phyloP scores from a whole-genome alignment of 2,113 vertebrate species.

The Megalops atlanticus region DNA sequence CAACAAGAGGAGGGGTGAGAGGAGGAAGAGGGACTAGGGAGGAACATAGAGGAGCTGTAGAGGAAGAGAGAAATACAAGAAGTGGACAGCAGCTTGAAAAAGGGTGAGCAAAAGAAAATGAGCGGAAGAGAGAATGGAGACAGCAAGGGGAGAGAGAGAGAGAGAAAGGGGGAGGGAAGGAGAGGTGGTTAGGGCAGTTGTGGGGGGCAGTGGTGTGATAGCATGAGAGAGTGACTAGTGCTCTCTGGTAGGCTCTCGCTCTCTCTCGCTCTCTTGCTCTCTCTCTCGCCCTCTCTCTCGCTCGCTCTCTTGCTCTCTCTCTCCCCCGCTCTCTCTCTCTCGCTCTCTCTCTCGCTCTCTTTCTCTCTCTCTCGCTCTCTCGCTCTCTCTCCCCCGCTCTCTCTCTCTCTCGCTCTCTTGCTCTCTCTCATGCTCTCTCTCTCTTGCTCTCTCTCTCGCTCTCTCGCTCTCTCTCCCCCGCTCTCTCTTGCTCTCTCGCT shows the following conservation, averaged over 20 bases:
- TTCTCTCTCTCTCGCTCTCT: not conserved
- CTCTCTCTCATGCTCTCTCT: too few relatives aligned
- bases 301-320: not conserved
- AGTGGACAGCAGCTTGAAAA: not conserved
- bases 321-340: not conserved
- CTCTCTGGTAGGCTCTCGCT: conserved; percentile 30
- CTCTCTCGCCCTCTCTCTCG: not conserved
- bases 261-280: not conserved
- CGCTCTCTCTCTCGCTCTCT: not conserved
- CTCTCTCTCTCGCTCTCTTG: not conserved
- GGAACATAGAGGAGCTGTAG: conserved; percentile 4
- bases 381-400: not conserved
- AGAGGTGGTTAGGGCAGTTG: not conserved
- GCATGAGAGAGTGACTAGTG: conserved; percentile 19
- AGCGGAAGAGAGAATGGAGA: not conserved
- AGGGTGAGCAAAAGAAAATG: not conserved
- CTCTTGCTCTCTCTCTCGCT: not conserved
- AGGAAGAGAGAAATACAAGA: not conserved
- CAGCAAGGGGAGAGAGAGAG: not conserved
- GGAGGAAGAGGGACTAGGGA: too few relatives aligned
- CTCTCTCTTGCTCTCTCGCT: not conserved
- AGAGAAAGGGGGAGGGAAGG: not conserved
- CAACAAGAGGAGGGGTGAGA: too few relatives aligned
- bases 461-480: not conserved
- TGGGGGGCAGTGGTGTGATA: not conserved